A percentile compares a stretch with the other conserved stretches of the same genome.
Conservation (phyloP, 1,140 invertebrate genomes). For the Sminthurinus signatus region DNA sequence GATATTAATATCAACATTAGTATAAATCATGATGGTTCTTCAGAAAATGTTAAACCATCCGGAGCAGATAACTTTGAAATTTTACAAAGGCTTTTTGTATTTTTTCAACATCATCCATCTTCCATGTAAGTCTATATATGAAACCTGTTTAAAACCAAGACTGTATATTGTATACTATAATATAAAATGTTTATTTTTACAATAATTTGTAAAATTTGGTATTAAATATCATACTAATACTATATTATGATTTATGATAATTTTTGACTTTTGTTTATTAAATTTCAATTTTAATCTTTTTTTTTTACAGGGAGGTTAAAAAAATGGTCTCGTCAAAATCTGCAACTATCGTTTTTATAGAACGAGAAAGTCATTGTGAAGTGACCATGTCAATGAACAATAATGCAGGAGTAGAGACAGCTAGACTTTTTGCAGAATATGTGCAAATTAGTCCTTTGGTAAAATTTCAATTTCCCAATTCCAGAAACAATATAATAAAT, state of each 20-base stretch:
- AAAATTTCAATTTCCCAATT: no score
- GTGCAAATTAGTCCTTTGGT: slow-evolving; percentile 23
- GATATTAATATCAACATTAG: slow-evolving; percentile 34
- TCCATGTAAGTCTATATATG: neutral
- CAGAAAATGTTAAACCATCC: neutral
- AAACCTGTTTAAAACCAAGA: no score
- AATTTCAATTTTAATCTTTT: no score
- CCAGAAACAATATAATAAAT: no score
- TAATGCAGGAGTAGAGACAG: slow-evolving; percentile 18
- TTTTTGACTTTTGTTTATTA: no score
- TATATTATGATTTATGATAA: no score
- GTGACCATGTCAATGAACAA: slow-evolving; percentile 30
- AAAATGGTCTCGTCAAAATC: slow-evolving; percentile 23
- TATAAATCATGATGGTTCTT: neutral
- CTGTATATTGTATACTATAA: no score
- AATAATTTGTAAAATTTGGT: no score
- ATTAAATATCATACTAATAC: no score
- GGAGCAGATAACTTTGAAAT: slow-evolving; percentile 16
- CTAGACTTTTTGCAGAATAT: slow-evolving; percentile 33
- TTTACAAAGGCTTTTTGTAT: slow-evolving; percentile 5
- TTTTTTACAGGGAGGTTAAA: slow-evolving; percentile 20
- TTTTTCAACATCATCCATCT: slow-evolving; percentile 6
- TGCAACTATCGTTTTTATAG: slow-evolving; percentile 20
- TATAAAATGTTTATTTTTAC: no score
- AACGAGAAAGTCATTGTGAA: neutral